These are phyloP conservation scores for Meloidogyne exigua DNA, from an alignment of 1,140 invertebrate species.

Conservation along the genomic window DNA sequence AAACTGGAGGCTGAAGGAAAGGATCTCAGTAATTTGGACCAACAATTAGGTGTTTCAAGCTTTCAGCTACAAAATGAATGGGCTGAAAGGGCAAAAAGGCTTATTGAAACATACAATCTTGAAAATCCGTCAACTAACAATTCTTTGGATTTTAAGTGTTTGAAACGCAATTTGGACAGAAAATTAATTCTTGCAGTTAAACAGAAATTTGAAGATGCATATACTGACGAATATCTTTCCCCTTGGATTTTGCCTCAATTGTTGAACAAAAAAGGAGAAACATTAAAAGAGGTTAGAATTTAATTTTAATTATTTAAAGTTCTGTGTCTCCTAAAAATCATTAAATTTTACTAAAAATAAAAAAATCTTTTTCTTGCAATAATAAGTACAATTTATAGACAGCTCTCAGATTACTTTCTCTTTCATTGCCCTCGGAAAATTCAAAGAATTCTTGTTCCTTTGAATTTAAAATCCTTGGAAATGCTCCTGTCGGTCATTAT, in stretches of 20 bases:
- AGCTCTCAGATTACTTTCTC: constrained; percentile 44
- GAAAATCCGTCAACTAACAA: constrained; percentile 15
- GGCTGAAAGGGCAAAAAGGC: constrained; percentile 28
- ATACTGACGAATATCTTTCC: constrained; percentile 24
- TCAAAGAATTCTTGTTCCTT: constrained; percentile 21
- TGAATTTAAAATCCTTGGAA: constrained; percentile 38
- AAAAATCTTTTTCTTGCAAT: no score
- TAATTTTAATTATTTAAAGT: no score
- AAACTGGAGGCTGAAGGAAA: constrained; percentile 55
- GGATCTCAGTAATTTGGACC: constrained; percentile 59
- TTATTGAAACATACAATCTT: constrained; percentile 37
- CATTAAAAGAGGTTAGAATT: constrained; percentile 48
- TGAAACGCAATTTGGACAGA: constrained; percentile 37
- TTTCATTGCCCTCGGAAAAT: not conserved
- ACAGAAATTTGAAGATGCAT: constrained; percentile 41
- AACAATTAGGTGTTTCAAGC: constrained; percentile 51
- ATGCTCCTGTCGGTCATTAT: constrained; percentile 47
- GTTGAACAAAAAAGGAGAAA: constrained; percentile 48
- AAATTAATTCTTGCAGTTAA: constrained; percentile 55
- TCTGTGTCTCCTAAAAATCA: no score
- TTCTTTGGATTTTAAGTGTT: constrained; percentile 23
- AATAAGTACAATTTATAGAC: constrained; percentile 57
- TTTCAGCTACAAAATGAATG: constrained; percentile 49
- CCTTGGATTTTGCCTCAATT: constrained; percentile 56
- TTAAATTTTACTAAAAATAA: no score